Base-by-base conservation (phyloP, 2,797 vertebrate species). In the Hemitrygon akajei region DNA sequence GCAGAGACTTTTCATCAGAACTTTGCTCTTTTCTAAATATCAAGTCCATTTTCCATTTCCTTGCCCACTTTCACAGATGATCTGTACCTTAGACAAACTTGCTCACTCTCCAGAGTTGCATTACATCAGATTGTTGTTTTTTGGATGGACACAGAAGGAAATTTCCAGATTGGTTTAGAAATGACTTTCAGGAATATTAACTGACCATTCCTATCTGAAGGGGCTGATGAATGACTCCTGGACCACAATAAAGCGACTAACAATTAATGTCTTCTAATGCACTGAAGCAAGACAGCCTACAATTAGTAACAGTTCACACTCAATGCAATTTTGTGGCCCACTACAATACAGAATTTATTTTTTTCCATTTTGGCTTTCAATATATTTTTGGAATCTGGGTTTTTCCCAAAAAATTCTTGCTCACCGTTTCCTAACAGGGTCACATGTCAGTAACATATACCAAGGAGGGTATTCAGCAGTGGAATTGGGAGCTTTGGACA, bases 401-500 rank as follows among this genome's bases (percentile, higher is more conserved):
- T 30, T 11, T 86, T 25, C 27, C 82, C n/a, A n/a, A 86, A 16
- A 6, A 30, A 60, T 14, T 12, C 25, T 22, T 81, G 37, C 27
- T 76, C 73, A 76, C 25, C 27, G 73, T 7, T 27, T 27, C 25
- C 73, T 1, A 6, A 7, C 73, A 76, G 27, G 1, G 37, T 79
- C 25, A 27, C 71, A 30, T 34, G 25, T 20, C 93, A 93, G 25
- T 34, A 37, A 22, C 47, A 37, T 60, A 27, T 60, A n/a, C 30
- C n/a, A 27, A 30, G 18, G 27, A n/a, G 80, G 0, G 60, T n/a
- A n/a, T 60, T 69, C 86, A 69, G 34, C 66, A 22, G 7, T 20
- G 58, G 25, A 34, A 37, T 12, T 40, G 14, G 58, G n/a, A 27
- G 9, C 7, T 94, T 94, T 94, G 69, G 94, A 95, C 97, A 96